Evolutionary conservation across 2,888 invertebrate species (phyloP).

Genomic region (Apeira syringaria): DNA sequence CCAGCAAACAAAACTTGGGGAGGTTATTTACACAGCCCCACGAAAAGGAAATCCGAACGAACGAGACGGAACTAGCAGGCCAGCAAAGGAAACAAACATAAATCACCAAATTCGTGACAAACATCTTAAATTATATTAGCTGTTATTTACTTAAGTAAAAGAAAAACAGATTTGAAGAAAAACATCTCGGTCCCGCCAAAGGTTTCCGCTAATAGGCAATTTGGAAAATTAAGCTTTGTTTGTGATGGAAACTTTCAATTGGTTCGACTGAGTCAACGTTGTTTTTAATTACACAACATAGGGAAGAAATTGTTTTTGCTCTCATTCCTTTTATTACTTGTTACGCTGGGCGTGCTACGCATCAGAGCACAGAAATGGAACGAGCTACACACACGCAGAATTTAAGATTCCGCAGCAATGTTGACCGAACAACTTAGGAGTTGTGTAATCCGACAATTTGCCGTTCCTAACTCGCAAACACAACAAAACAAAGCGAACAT

Average conservation of each 20-base stretch:
- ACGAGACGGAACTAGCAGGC: constrained; percentile 56
- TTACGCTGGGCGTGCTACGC: constrained; percentile 30
- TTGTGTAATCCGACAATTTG: constrained; percentile 79
- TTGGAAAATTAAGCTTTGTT: constrained; percentile 55
- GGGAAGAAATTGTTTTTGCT: constrained; percentile 11
- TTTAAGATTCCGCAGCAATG: constrained; percentile 63
- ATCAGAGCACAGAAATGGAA: constrained; percentile 57
- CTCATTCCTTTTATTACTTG: constrained; percentile 14
- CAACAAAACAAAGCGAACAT: constrained; percentile 78
- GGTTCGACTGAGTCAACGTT: constrained; percentile 46
- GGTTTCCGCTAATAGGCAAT: constrained; percentile 53
- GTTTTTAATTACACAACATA: constrained; percentile 43
- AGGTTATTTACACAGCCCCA: constrained; percentile 72
- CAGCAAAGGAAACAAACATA: constrained; percentile 65
- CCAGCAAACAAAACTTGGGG: constrained; percentile 66
- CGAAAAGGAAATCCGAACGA: constrained; percentile 67
- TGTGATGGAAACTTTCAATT: constrained; percentile 55
- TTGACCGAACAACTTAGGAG: constrained; percentile 76
- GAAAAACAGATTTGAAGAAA: constrained; percentile 54
- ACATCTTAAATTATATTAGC: constrained; percentile 56
- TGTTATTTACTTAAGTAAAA: constrained; percentile 63
- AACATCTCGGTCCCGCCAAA: constrained; percentile 45
- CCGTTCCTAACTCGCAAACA: constrained; percentile 77
- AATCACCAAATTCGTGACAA: constrained; percentile 73
- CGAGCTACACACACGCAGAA: constrained; percentile 35